Conservation (phyloP, 2,797 vertebrate genomes). For the Phoxinus dragarum region DNA sequence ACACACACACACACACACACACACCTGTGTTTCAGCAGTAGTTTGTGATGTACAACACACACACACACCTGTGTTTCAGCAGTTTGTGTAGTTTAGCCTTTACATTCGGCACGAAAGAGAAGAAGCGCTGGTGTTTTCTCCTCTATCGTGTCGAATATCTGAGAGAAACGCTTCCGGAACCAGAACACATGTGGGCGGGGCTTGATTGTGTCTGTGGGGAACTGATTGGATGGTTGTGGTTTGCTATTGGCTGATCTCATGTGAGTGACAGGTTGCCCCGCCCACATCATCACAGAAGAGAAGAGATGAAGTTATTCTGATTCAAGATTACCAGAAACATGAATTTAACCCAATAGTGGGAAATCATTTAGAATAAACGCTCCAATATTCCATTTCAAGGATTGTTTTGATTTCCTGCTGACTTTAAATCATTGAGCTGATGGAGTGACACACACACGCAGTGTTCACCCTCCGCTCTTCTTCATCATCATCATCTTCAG, state of each 20-base stretch:
- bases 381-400: neutral
- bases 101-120: too few species aligned
- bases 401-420: neutral
- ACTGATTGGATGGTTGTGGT: neutral
- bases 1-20: too few species aligned
- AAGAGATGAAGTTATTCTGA: neutral
- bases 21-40: too few species aligned
- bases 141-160: neutral
- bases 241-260: neutral
- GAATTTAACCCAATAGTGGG: neutral
- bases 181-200: neutral
- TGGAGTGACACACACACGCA: slow-evolving; percentile 54
- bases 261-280: neutral
- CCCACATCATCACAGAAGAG: neutral
- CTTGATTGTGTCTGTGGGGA: neutral
- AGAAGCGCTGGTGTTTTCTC: neutral
- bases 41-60: too few species aligned
- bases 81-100: too few species aligned
- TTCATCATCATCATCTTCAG: neutral
- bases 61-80: too few species aligned
- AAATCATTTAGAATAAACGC: neutral
- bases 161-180: neutral
- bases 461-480: neutral
- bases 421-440: slow-evolving; percentile 30
- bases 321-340: neutral